A percentile compares a stretch with the other conserved stretches of the same genome.
Evolutionary conservation across 64 coral and sea anemone species (phyloP).

Genomic region (Hydrozoanthus tunicans): DNA sequence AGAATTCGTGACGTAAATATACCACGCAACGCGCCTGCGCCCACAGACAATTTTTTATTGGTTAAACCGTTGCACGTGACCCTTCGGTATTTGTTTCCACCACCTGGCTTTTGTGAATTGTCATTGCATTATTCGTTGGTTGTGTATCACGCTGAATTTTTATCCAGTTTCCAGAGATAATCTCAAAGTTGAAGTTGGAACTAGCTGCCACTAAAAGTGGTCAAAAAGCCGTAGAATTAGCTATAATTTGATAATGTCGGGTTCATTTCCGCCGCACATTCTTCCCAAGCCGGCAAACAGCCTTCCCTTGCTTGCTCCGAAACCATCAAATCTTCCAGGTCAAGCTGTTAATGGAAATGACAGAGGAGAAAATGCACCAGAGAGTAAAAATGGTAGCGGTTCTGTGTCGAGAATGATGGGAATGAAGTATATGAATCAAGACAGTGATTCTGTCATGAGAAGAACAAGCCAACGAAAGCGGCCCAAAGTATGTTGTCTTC

Average conservation of each 20-base stretch:
- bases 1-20: constrained; percentile 23
- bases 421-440: constrained; percentile 60
- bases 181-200: constrained; percentile 88
- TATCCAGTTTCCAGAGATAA: constrained; percentile 95
- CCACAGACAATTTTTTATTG: constrained; percentile 46
- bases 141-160: constrained; percentile 88
- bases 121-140: constrained; percentile 61
- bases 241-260: constrained; percentile 88
- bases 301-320: constrained; percentile 78
- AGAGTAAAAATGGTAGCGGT: constrained; percentile 61
- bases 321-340: constrained; percentile 78
- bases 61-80: constrained; percentile 66
- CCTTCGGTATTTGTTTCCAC: constrained; percentile 86
- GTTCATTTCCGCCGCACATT: constrained; percentile 82
- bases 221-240: constrained; percentile 57
- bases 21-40: constrained; percentile 66
- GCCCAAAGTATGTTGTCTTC: constrained; percentile 92
- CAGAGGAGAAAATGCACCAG: constrained; percentile 50
- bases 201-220: constrained; percentile 73
- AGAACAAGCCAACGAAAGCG: constrained; percentile 98
- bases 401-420: constrained; percentile 58
- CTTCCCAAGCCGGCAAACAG: constrained; percentile 81
- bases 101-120: constrained; percentile 97
- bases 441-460: constrained; percentile 56
- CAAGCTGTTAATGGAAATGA: constrained; percentile 72